Conservation (phyloP, 2,113 vertebrate genomes). For the Serinus canaria region DNA sequence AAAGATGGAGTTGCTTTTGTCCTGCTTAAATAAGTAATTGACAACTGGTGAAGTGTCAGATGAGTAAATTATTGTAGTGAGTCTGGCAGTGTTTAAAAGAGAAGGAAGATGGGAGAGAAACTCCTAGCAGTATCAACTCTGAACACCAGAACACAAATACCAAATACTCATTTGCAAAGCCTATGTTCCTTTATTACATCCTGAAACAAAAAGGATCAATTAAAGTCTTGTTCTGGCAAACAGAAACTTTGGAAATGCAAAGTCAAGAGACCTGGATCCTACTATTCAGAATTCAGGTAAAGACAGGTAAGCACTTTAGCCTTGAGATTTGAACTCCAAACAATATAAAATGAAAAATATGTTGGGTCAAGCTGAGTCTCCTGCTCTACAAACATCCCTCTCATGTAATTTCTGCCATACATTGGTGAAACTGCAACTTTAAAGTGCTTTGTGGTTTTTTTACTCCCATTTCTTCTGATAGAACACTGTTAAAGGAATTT, state of each 20-base stretch:
- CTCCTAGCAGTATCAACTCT: neutral
- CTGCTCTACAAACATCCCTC: neutral
- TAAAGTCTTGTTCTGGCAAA: neutral
- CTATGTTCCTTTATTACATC: neutral
- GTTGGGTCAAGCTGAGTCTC: neutral
- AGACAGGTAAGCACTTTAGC: neutral
- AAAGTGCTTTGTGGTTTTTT: neutral
- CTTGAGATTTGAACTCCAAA: neutral
- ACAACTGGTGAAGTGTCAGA: neutral
- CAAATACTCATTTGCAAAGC: neutral
- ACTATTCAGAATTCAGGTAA: neutral
- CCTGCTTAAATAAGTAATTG: neutral
- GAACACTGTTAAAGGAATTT: neutral
- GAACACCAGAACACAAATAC: neutral
- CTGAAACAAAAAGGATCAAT: neutral
- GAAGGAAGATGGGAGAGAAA: neutral
- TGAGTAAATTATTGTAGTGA: neutral
- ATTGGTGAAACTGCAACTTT: neutral
- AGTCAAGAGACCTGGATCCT: neutral
- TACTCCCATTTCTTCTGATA: neutral
- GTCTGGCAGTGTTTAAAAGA: neutral
- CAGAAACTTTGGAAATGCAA: neutral
- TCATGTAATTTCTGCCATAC: neutral
- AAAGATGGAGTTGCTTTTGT: neutral
- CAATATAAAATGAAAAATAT: neutral